Evolutionary conservation across 2,888 invertebrate species (phyloP).

Genomic region (Rhabditoides inermis): DNA sequence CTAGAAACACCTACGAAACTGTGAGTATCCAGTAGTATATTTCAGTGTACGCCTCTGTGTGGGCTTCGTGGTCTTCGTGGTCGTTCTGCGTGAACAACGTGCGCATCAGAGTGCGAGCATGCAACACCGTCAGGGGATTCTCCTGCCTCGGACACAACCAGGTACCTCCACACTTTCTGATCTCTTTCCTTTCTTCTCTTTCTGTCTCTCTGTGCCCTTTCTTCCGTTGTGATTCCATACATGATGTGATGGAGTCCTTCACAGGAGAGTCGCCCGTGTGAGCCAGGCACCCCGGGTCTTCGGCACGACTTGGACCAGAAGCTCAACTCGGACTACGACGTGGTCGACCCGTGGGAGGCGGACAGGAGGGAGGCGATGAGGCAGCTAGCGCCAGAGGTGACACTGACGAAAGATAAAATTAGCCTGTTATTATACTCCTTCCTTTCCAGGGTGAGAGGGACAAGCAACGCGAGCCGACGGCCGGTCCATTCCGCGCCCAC

Average conservation of each 20-base stretch:
- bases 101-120: constrained; percentile 49
- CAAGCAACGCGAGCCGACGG: no score
- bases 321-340: constrained; percentile 33
- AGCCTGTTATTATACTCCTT: no score
- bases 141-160: constrained; percentile 46
- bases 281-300: constrained; percentile 1
- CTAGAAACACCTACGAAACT: no score
- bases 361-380: constrained; percentile 44
- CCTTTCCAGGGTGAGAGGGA: no score
- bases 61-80: constrained; percentile 52
- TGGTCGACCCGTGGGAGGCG: constrained; percentile 47
- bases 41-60: constrained; percentile 49
- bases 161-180: constrained; percentile 9
- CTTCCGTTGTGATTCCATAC: no score
- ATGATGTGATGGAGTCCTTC: neutral
- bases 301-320: no score
- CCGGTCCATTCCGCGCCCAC: no score
- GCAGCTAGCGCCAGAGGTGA: constrained; percentile 41
- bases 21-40: no score
- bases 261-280: constrained; percentile 19
- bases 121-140: constrained; percentile 51
- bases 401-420: no score
- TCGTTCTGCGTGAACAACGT: constrained; percentile 44
- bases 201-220: neutral
- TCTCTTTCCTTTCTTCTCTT: neutral